A percentile compares a stretch with the other conserved stretches of the same genome.
Conservation (phyloP, 2,888 invertebrate species). For the Sepiola atlantica region DNA sequence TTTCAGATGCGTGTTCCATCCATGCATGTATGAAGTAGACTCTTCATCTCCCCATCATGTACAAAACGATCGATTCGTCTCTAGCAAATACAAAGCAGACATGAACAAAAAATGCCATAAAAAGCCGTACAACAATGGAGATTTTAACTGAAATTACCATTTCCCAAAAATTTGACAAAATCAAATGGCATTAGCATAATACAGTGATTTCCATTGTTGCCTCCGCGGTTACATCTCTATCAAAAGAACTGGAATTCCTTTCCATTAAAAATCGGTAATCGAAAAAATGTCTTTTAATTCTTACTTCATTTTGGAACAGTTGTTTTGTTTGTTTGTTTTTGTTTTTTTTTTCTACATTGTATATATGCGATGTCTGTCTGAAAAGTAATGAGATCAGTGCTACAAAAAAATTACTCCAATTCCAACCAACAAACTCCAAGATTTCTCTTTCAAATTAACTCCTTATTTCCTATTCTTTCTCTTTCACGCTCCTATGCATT, state of each 20-base stretch:
- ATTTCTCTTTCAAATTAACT: neutral
- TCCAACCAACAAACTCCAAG: no score
- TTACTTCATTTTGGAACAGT: neutral
- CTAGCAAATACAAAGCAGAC: no score
- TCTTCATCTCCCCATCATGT: neutral
- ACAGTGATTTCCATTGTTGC: neutral
- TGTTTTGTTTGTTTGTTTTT: no score
- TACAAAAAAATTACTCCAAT: no score
- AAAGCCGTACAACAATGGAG: neutral
- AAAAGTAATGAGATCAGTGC: no score
- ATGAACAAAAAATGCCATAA: no score
- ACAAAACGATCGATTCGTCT: neutral
- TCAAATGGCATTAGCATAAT: neutral
- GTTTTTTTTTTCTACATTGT: no score
- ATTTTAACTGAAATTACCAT: slow-evolving; percentile 6
- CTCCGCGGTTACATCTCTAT: neutral
- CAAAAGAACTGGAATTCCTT: neutral
- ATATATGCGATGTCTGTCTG: no score
- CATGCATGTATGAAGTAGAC: neutral
- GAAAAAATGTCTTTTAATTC: neutral
- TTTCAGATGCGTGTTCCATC: neutral
- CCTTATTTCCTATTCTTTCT: neutral
- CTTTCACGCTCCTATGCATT: no score
- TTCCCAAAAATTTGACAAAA: neutral
- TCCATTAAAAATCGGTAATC: neutral